Conservation (phyloP, 2,888 invertebrate genomes). For the Hirtodrosophila duncani region DNA sequence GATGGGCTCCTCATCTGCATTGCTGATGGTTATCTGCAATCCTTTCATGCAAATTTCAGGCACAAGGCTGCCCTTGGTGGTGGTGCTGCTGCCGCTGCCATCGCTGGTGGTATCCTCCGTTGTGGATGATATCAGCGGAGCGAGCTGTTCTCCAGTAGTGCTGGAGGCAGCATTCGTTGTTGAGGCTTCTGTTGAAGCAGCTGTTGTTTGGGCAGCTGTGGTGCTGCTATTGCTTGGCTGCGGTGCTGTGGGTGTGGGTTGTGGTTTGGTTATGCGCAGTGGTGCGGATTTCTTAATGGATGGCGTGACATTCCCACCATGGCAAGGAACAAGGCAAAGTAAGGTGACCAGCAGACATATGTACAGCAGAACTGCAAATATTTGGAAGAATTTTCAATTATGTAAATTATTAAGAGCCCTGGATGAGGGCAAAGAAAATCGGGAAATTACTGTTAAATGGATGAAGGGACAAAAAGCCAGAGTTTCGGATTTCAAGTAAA, state of each 20-base stretch:
- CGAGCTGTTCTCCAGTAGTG: conserved; percentile 33
- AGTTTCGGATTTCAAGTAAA: too few species aligned
- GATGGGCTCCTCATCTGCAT: conserved; percentile 42
- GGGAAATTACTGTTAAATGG: too few species aligned
- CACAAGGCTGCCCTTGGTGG: conserved; percentile 45
- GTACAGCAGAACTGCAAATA: conserved; percentile 25
- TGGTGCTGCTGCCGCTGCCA: conserved; percentile 41
- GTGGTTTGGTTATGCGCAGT: conserved; percentile 61
- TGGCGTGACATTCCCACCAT: conserved; percentile 18
- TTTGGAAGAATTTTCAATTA: too few species aligned
- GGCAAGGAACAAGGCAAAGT: conserved; percentile 17
- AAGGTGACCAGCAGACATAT: conserved; percentile 25
- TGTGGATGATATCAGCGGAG: conserved; percentile 54
- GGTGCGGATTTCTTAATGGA: conserved; percentile 42
- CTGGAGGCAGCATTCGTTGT: conserved; percentile 24
- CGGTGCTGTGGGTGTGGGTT: conserved; percentile 41
- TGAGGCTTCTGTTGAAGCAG: conserved; percentile 4
- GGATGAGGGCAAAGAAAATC: too few species aligned
- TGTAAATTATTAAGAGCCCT: too few species aligned
- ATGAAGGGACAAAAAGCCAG: too few species aligned
- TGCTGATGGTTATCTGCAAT: conserved; percentile 49
- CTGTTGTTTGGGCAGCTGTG: conserved; percentile 14
- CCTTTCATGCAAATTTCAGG: conserved; percentile 75
- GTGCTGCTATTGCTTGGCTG: conserved; percentile 22
- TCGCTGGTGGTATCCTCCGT: conserved; percentile 36